Conservation (phyloP, 2,113 vertebrate genomes). For the Corydoras maculifer region DNA sequence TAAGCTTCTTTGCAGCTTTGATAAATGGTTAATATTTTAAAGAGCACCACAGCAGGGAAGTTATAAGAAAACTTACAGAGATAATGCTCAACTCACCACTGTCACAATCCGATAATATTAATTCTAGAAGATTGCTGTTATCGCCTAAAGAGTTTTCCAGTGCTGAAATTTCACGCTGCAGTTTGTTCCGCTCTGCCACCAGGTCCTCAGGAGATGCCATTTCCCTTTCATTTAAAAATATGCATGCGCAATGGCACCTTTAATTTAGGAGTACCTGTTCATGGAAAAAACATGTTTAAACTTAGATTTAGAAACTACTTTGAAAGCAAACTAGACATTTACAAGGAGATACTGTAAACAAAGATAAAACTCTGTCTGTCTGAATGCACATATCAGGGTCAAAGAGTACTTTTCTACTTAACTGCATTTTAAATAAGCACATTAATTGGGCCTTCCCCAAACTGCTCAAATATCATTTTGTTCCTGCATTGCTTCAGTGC, state of each 20-base stretch:
- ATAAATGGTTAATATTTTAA: not conserved
- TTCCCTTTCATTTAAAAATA: not conserved
- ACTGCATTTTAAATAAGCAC: too few species aligned
- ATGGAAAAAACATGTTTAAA: not conserved
- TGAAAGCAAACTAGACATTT: too few species aligned
- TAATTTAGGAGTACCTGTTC: not conserved
- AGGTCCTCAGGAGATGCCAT: slow-evolving; percentile 49
- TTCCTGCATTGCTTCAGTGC: too few species aligned
- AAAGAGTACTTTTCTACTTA: too few species aligned
- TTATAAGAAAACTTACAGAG: not conserved
- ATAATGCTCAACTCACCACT: slow-evolving; percentile 41
- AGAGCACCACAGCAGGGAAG: not conserved
- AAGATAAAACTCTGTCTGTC: too few species aligned
- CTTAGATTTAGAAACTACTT: too few species aligned
- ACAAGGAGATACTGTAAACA: too few species aligned
- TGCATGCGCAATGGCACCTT: not conserved
- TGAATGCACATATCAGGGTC: too few species aligned
- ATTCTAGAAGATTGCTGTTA: fast-evolving
- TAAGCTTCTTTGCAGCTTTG: too few species aligned
- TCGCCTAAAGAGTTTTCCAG: slow-evolving; percentile 64
- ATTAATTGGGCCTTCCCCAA: too few species aligned
- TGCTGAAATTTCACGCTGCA: slow-evolving; percentile 66
- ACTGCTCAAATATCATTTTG: too few species aligned
- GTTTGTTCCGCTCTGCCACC: slow-evolving; percentile 57
- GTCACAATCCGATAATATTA: slow-evolving; percentile 42